Conservation (phyloP, 2,113 vertebrate genomes). For the Lagopus muta region DNA sequence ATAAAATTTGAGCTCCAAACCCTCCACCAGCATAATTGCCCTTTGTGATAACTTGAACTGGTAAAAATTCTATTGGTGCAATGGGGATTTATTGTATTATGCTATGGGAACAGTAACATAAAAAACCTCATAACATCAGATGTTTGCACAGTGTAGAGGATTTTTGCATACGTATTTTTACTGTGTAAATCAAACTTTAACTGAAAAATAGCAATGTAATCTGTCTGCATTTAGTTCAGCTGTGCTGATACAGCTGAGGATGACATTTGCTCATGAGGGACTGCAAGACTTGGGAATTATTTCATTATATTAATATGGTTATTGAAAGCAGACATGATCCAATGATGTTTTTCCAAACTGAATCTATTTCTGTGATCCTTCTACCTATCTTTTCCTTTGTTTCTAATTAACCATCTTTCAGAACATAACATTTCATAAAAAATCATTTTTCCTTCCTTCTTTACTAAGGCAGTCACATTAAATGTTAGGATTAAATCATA, state of each 20-base stretch:
- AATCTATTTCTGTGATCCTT: neutral
- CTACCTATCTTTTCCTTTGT: neutral
- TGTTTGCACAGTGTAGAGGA: neutral
- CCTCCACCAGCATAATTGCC: too few species aligned
- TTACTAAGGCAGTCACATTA: neutral
- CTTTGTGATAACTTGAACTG: neutral
- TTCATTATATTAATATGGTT: neutral
- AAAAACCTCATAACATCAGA: neutral
- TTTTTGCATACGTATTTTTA: neutral
- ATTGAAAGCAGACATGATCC: neutral
- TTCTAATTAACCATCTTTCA: neutral
- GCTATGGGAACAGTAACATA: neutral
- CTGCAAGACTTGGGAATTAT: neutral
- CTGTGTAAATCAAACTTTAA: neutral
- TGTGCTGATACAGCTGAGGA: neutral
- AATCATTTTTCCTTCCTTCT: neutral
- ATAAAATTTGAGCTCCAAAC: too few species aligned
- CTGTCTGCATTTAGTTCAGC: neutral
- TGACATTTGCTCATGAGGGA: neutral
- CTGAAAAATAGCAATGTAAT: neutral
- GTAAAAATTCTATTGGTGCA: neutral
- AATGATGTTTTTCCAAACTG: neutral
- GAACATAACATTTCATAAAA: neutral
- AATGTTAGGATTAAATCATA: neutral
- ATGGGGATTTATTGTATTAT: neutral